A percentile compares a stretch with the other conserved stretches of the same genome.
Conservation (phyloP, 2,113 vertebrate species). For the Struthio camelus region DNA sequence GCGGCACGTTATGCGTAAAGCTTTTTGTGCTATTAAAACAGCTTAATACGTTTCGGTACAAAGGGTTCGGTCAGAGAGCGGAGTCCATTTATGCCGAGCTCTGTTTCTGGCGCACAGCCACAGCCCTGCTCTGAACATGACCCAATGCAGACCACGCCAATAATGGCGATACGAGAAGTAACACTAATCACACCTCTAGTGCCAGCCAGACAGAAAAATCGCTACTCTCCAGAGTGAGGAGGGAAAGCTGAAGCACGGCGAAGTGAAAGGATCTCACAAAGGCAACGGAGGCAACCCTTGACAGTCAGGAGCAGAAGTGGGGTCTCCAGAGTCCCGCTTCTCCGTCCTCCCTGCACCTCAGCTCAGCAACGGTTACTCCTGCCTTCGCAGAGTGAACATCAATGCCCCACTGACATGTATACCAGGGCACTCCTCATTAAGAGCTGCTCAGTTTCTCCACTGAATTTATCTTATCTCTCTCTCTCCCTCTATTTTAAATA, state of each 20-base stretch:
- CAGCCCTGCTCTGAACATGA: not conserved
- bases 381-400: not conserved
- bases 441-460: not conserved
- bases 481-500: not conserved
- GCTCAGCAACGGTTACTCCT: not conserved
- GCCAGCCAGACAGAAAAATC: not conserved
- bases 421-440: not conserved
- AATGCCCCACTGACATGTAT: not conserved
- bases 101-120: not conserved
- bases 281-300: accelerated
- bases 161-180: not conserved
- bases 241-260: not conserved
- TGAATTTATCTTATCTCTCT: not conserved
- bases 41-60: not conserved
- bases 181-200: not conserved
- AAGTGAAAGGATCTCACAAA: not conserved
- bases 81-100: not conserved
- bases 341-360: not conserved
- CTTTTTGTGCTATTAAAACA: not conserved
- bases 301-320: not conserved
- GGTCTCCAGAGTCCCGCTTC: not conserved
- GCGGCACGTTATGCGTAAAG: not conserved
- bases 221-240: not conserved
- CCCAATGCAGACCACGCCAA: not conserved
- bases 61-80: not conserved